Evolutionary conservation across 2,113 vertebrate genomes (phyloP), one percentile per base, ranked within the genome.

Genomic region (Hippoglossus stenolepis): DNA sequence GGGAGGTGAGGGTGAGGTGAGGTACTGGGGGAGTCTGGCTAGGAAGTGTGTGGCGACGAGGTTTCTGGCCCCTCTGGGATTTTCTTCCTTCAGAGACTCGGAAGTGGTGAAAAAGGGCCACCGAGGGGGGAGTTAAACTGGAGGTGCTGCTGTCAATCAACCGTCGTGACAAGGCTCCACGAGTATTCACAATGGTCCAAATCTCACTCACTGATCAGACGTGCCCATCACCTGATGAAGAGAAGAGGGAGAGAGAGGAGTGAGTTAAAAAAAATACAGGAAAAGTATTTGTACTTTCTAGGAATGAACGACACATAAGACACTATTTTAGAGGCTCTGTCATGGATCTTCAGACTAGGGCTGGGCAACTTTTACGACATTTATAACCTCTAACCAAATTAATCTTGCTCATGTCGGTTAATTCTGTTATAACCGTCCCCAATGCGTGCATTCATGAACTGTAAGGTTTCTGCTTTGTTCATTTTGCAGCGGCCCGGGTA

Each of bases 181-280:
- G 0, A 73, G 56, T 59, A 18, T 21, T 73, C 23, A 35, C 65
- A n/a, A 45, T 18, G 57, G 66, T 23, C 71, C 73, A 17, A 61
- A 59, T 73, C 23, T 53, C 56, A 38, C 86, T 97, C 95, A 96
- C 88, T 91, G 93, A 82, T 91, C 87, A 84, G 89, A 91, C 82
- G 86, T 90, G 95, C 92, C 96, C 96, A 96, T 95, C 95, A 97
- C 96, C 97, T 99, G 90, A 94, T 94, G 85, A 31, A 85, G 38
- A 89, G 9, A 77, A 10, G 61, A 23, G 2, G 47, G 4, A 66
- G 31, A 31, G 12, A 63, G 4, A 66, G 7, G 56, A n/a, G 17
- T 47, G 4, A 43, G 40, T 43, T 43, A 43, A 7, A 31, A 31
- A 5, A 31, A 31, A 31, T 7, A 31, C 31, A 31, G 6, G 31